Base-by-base conservation (phyloP, 2,113 vertebrate species). In the Xenus cinereus region DNA sequence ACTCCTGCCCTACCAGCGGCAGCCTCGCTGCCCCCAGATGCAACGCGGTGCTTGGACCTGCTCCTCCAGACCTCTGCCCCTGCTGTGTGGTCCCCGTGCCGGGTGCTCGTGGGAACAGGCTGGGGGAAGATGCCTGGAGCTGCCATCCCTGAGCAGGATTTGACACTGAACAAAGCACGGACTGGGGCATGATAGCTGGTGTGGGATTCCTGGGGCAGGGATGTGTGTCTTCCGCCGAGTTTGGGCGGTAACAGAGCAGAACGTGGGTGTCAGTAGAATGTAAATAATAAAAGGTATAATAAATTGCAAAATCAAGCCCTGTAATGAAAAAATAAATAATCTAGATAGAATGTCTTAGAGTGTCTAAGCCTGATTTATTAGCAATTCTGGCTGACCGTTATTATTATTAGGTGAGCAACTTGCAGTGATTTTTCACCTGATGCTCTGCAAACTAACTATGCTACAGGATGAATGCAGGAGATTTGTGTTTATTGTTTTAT, bases 251-350 rank as follows among this genome's bases (percentile, higher is more conserved):
- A 64, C 46, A 68, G 76, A 75, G 48, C 39, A 93, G 86, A 96
- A 73, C 2, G 2, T 37, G 56, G 33, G 17, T 84, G 84, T 50
- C 50, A 19, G 80, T 68, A 53, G 73, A 89, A 81, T 15, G 66
- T 93, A 96, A 93, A 96, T 96, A 90, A 89, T 90, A 91, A 84
- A 89, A 90, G 53, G 53, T 89, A 92, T 89, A 96, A 96, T 89
- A 97, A 96, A 94, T 94, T 86, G 89, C 24, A 13, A 90, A 95
- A 94, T 93, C 92, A 91, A 95, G 59, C 62, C 37, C n/a, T 39
- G 60, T 95, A 96, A 95, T 96, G 97, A 92, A 96, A 95, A 96
- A 96, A 97, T 96, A 96, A 95, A 96, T 96, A 97, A 95, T 91
- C 94, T 63, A 87, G 92, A 87, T 95, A 69, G 89, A 92, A 80